phyloP scores from a whole-genome alignment of 2,113 vertebrate species.

The Pao palembangensis region DNA sequence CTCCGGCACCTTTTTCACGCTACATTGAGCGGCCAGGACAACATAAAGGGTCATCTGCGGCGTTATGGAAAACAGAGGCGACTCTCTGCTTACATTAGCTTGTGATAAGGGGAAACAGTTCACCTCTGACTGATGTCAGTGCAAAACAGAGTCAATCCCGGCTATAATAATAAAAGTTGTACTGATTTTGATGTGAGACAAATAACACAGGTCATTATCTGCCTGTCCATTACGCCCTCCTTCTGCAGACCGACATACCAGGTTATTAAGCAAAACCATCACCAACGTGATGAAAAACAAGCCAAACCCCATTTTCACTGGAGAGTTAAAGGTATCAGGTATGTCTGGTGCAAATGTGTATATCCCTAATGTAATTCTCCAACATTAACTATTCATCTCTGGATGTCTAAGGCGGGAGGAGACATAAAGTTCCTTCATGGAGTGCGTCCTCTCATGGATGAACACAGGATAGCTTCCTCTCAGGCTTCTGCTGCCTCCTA shows the following conservation, averaged over 20 bases:
- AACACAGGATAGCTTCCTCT: background rate
- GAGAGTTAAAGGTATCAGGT: slow-evolving; percentile 29
- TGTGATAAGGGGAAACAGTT: slow-evolving; percentile 52
- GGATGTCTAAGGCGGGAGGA: slow-evolving; percentile 13
- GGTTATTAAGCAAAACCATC: slow-evolving; percentile 58
- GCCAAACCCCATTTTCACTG: slow-evolving; percentile 25
- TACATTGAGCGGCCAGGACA: slow-evolving; percentile 74
- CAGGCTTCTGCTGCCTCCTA: slow-evolving; percentile 45
- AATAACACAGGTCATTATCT: slow-evolving; percentile 66
- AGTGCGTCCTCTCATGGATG: slow-evolving; percentile 49
- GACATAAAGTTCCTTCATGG: background rate
- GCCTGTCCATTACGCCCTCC: slow-evolving; percentile 50
- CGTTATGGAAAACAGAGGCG: slow-evolving; percentile 56
- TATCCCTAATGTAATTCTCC: slow-evolving; percentile 27
- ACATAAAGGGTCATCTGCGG: slow-evolving; percentile 68
- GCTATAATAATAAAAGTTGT: slow-evolving; percentile 56
- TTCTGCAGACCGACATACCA: slow-evolving; percentile 21
- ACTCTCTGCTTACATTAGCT: slow-evolving; percentile 56
- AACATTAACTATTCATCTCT: slow-evolving; percentile 13
- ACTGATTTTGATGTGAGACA: slow-evolving; percentile 48
- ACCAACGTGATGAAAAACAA: slow-evolving; percentile 55
- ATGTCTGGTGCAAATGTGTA: slow-evolving; percentile 40
- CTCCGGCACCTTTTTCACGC: slow-evolving; percentile 69
- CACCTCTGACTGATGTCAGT: slow-evolving; percentile 57
- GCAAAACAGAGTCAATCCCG: slow-evolving; percentile 57